Conservation (phyloP, 2,888 invertebrate genomes). For the Andrena marginata region DNA sequence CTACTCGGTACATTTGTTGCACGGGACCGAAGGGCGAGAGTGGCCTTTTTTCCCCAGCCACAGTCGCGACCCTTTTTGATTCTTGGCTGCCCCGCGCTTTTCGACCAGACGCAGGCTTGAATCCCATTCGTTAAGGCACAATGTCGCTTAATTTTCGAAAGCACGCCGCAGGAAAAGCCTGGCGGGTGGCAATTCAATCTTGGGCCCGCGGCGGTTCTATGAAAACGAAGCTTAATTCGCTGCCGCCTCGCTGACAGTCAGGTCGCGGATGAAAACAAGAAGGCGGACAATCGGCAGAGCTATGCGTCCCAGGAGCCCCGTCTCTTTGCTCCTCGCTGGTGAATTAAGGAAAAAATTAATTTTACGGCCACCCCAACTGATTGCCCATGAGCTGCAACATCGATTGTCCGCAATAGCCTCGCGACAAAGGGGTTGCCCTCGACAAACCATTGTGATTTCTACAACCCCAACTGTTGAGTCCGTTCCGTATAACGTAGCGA, state of each 20-base stretch:
- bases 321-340: not conserved
- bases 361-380: slow-evolving; percentile 10
- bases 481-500: too few relatives aligned
- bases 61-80: slow-evolving; percentile 31
- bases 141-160: slow-evolving; percentile 73
- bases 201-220: slow-evolving; percentile 55
- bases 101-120: slow-evolving; percentile 59
- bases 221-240: slow-evolving; percentile 70
- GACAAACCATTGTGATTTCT: too few relatives aligned
- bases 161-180: slow-evolving; percentile 64
- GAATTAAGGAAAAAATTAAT: slow-evolving; percentile 39
- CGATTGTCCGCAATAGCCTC: not conserved
- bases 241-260: slow-evolving; percentile 24
- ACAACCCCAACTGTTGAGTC: too few relatives aligned
- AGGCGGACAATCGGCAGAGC: slow-evolving; percentile 40
- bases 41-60: not conserved
- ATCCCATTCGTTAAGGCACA: slow-evolving; percentile 75
- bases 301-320: slow-evolving; percentile 6
- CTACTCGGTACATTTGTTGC: too few relatives aligned
- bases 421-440: not conserved
- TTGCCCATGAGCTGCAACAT: slow-evolving; percentile 29
- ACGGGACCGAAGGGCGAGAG: too few relatives aligned
- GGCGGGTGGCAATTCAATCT: slow-evolving; percentile 73
- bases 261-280: slow-evolving; percentile 21
- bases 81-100: slow-evolving; percentile 42